These are phyloP conservation scores for Acrobasis repandana DNA, from an alignment of 2,888 invertebrate species.

Conservation along the genomic window DNA sequence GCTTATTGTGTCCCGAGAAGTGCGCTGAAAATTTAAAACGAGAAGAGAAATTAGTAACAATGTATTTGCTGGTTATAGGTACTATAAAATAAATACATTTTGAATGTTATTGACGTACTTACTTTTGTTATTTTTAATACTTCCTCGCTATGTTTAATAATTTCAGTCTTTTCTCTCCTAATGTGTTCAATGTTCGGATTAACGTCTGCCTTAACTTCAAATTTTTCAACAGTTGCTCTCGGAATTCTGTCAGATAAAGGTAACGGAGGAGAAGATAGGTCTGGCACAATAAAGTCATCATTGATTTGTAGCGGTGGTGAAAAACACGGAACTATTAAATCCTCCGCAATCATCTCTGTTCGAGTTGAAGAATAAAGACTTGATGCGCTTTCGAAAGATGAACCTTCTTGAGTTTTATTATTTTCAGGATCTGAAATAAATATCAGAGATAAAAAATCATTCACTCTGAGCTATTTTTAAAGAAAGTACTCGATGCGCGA, in stretches of 20 bases:
- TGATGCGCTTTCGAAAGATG: conserved; percentile 94
- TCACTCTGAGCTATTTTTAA: too few species aligned
- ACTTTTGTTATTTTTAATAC: conserved; percentile 52
- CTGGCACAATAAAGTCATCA: conserved; percentile 75
- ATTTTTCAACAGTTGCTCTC: conserved; percentile 62
- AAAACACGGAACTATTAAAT: conserved; percentile 84
- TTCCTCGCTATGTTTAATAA: conserved; percentile 62
- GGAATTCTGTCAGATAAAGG: conserved; percentile 66
- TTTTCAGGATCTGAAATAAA: conserved; percentile 79
- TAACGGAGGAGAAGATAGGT: conserved; percentile 74
- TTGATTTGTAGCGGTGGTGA: conserved; percentile 82
- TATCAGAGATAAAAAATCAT: too few species aligned
- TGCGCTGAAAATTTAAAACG: conserved; percentile 15
- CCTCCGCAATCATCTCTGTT: conserved; percentile 86
- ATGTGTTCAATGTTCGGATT: conserved; percentile 57
- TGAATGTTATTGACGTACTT: conserved; percentile 19
- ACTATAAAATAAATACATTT: not conserved
- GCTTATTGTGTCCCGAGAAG: conserved; percentile 62
- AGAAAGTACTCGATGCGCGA: too few species aligned
- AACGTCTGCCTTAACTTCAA: conserved; percentile 72
- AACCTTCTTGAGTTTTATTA: conserved; percentile 87
- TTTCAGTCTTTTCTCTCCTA: conserved; percentile 79
- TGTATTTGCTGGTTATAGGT: not conserved
- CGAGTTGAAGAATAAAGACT: conserved; percentile 90
- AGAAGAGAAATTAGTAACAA: not conserved